Base-by-base conservation (phyloP, 2,113 vertebrate species). In the Cairina moschata region DNA sequence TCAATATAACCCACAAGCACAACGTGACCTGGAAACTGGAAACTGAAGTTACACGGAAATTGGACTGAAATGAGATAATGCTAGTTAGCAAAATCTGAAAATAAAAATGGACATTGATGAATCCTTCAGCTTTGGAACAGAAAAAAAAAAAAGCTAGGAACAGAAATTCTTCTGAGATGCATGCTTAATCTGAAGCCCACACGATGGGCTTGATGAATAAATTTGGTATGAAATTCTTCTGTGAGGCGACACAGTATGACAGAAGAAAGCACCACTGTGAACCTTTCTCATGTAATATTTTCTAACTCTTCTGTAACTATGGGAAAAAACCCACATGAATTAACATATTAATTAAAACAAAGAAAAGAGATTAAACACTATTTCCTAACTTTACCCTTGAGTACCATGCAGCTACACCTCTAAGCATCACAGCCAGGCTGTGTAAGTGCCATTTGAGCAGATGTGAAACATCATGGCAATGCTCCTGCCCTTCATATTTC, bases 401-500 rank as follows among this genome's bases (percentile, higher is more conserved):
- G 59, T 9, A 20, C 36, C 6, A 3, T 4, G 13, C 1, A 59
- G 54, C 0, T 2, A 59, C 60, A 28, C 14, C 22, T 76, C 46
- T 29, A 4, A 67, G 75, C 54, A 10, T 20, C 6, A 23, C 16
- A n/a, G 38, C 18, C 8, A 4, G 52, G 34, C 76, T 63, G 75
- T 79, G 60, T 36, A 4, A 29, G 86, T 1, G 46, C 1, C 14
- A 1, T 15, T 59, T 5, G 71, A 3, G 40, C 29, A 32, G 76
- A 5, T 26, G 6, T 2, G 26, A 59, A 75, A 10, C 62, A 80
- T 52, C 66, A 0, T 0, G 5, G 55, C 50, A 22, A 26, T 0
- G 1, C 5, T 38, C 74, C 67, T 13, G 65, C 60, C 7, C 0
- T 14, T 36, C 52, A 44, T 22, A 6, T 44, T 52, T 59, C 9